These are phyloP conservation scores for Tipula helvola DNA, from an alignment of 2,888 invertebrate genomes.

Conservation along the genomic window DNA sequence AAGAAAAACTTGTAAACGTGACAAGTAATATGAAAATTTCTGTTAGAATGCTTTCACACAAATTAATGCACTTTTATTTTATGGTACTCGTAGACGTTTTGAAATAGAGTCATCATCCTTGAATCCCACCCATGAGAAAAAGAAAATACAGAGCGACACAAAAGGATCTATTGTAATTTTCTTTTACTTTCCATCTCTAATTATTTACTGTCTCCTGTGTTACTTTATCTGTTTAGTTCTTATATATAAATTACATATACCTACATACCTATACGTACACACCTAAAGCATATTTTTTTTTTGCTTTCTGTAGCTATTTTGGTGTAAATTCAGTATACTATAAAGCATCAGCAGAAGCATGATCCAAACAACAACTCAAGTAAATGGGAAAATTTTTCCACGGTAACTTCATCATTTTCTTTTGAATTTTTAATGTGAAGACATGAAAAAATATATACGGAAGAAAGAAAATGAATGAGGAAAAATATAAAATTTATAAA, in stretches of 20 bases:
- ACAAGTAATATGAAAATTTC: not conserved
- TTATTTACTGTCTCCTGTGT: not conserved
- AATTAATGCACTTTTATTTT: not conserved
- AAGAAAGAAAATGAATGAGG: not conserved
- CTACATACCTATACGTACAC: not conserved
- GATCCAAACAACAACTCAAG: not conserved
- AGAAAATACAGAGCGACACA: not conserved
- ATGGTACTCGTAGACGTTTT: not conserved
- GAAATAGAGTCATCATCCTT: not conserved
- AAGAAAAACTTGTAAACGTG: not conserved
- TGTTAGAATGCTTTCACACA: not conserved
- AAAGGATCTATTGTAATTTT: not conserved
- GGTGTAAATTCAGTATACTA: not conserved
- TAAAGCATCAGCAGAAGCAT: not conserved
- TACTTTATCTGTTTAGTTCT: not conserved
- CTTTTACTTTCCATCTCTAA: not conserved
- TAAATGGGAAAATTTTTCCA: not conserved
- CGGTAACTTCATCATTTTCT: not conserved
- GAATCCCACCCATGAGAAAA: not conserved
- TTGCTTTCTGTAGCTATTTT: not conserved
- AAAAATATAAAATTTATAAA: not conserved
- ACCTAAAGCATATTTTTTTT: not conserved
- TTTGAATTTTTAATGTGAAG: not conserved
- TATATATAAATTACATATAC: too few relatives aligned
- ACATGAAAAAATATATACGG: not conserved